A percentile compares a stretch with the other conserved stretches of the same genome.
Conservation (phyloP, 1,140 invertebrate species). For the Nebria ingens region DNA sequence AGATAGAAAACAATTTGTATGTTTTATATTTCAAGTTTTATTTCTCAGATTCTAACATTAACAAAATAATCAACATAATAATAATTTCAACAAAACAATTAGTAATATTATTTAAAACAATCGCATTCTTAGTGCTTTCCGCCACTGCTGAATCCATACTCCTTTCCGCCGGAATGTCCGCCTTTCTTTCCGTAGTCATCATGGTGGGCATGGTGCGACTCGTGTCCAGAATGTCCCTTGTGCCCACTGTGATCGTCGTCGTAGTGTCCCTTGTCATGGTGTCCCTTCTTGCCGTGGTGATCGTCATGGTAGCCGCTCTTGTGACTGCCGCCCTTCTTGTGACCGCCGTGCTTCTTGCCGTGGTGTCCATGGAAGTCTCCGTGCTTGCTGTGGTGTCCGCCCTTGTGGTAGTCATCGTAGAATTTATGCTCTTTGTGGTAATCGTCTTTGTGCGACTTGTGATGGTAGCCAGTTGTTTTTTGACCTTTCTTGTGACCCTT, state of each 20-base stretch:
- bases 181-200: conserved; percentile 49
- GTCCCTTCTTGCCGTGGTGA: conserved; percentile 61
- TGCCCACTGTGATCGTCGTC: conserved; percentile 49
- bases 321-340: conserved; percentile 59
- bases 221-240: conserved; percentile 49
- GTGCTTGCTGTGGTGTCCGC: conserved; percentile 50
- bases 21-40: not conserved
- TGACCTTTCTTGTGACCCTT: conserved; percentile 68
- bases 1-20: too few relatives aligned
- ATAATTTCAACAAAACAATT: not conserved
- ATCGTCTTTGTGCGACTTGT: conserved; percentile 71
- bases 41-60: not conserved
- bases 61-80: not conserved
- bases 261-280: conserved; percentile 58
- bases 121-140: conserved; percentile 32
- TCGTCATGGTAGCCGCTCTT: conserved; percentile 59
- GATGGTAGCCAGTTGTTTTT: conserved; percentile 64
- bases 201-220: conserved; percentile 48
- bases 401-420: conserved; percentile 70
- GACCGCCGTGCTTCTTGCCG: conserved; percentile 54
- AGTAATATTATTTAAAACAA: not conserved
- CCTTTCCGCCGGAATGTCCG: conserved; percentile 44
- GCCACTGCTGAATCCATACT: conserved; percentile 43
- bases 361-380: conserved; percentile 59
- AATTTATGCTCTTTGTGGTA: conserved; percentile 76